A percentile compares a stretch with the other conserved stretches of the same genome.
phyloP scores from a whole-genome alignment of 2,888 invertebrate species.

The Hypercompe scribonia region DNA sequence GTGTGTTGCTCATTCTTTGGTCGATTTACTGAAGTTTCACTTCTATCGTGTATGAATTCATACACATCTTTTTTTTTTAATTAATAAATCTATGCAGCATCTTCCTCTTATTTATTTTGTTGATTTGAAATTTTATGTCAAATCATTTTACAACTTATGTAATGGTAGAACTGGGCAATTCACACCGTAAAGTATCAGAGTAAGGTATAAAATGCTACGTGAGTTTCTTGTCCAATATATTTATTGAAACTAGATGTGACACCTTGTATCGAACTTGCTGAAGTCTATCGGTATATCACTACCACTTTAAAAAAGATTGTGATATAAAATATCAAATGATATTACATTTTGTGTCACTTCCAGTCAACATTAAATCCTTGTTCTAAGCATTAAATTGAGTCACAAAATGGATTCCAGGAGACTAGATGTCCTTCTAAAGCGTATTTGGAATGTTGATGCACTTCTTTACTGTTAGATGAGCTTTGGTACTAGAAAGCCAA shows the following conservation, averaged over 20 bases:
- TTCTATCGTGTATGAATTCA: no score
- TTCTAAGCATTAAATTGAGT: conserved; percentile 6
- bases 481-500: neutral
- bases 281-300: neutral
- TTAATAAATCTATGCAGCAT: no score
- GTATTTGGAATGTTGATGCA: conserved; percentile 15
- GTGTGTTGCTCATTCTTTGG: no score
- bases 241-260: neutral
- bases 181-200: neutral
- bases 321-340: neutral
- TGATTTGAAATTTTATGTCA: no score
- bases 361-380: neutral
- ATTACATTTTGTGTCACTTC: neutral
- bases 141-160: conserved; percentile 10
- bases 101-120: no score
- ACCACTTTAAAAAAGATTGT: no score
- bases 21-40: no score
- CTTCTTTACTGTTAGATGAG: neutral
- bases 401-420: conserved; percentile 11
- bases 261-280: neutral
- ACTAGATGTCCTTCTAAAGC: conserved; percentile 12
- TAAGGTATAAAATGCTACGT: neutral
- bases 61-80: no score
- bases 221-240: neutral
- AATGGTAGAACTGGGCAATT: neutral